These are phyloP conservation scores for Pachyseris speciosa DNA, from an alignment of 64 coral and sea anemone genomes.

Conservation along the genomic window DNA sequence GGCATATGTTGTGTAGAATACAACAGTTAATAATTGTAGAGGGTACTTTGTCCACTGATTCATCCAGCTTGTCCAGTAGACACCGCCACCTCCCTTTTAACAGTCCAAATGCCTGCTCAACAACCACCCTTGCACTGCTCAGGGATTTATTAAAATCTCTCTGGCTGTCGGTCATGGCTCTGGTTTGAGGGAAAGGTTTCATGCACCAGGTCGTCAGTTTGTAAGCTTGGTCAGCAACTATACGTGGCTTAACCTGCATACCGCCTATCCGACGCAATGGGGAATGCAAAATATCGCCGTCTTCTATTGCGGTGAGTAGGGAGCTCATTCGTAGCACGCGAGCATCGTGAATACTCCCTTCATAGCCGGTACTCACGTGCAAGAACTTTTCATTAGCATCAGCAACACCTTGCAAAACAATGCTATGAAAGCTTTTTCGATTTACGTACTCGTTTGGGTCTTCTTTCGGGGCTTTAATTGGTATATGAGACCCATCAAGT, in stretches of 20 bases:
- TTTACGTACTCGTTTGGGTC: not conserved
- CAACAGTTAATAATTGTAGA: conserved; percentile 1
- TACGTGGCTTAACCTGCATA: not conserved
- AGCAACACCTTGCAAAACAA: conserved; percentile 10
- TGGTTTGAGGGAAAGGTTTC: conserved; percentile 32
- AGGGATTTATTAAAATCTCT: conserved; percentile 6
- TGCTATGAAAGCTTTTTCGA: no score
- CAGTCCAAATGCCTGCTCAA: conserved; percentile 12
- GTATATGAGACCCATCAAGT: conserved; percentile 23
- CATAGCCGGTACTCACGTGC: conserved; percentile 14
- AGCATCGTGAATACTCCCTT: conserved; percentile 45
- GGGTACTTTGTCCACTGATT: not conserved
- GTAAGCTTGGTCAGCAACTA: conserved; percentile 21
- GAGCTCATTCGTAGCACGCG: conserved; percentile 28
- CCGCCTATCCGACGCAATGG: conserved; percentile 22
- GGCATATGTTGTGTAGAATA: conserved; percentile 13
- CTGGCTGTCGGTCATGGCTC: conserved; percentile 2
- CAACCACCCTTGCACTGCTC: conserved; percentile 7
- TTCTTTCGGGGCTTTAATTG: conserved; percentile 3
- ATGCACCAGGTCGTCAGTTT: conserved; percentile 44
- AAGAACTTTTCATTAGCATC: not conserved
- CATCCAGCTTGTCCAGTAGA: conserved; percentile 14
- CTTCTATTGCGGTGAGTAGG: not conserved
- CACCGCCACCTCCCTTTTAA: not conserved
- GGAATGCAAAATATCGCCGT: conserved; percentile 1